Conservation (phyloP, 2,888 invertebrate genomes). For the Catocala nupta region DNA sequence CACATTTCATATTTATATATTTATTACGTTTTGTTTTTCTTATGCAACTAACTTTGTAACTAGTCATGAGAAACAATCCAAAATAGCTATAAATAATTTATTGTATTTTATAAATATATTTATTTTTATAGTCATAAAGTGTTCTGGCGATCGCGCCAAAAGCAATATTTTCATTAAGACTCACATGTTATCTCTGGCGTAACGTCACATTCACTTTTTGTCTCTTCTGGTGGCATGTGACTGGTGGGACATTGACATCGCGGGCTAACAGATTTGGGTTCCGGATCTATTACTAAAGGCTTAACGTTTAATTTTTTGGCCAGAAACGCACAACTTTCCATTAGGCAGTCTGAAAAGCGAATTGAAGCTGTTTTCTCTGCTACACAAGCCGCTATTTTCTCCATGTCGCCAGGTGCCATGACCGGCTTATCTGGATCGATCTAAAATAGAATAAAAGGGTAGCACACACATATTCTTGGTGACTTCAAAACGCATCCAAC, state of each 20-base stretch:
- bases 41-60: no score
- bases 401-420: background rate
- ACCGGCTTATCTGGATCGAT: constrained; percentile 78
- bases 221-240: background rate
- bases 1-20: no score
- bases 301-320: background rate
- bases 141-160: no score
- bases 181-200: no score
- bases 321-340: background rate
- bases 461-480: background rate
- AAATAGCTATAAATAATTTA: no score
- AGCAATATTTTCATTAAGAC: no score
- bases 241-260: background rate
- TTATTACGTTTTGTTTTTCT: no score
- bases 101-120: no score
- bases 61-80: no score
- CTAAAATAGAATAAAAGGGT: constrained; percentile 64
- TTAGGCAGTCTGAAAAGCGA: background rate
- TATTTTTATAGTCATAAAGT: no score
- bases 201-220: no score
- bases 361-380: background rate
- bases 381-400: background rate
- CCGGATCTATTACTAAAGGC: background rate
- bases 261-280: background rate
- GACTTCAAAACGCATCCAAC: no score